phyloP scores from a whole-genome alignment of 2,888 invertebrate genomes.

The Beris chalybata region DNA sequence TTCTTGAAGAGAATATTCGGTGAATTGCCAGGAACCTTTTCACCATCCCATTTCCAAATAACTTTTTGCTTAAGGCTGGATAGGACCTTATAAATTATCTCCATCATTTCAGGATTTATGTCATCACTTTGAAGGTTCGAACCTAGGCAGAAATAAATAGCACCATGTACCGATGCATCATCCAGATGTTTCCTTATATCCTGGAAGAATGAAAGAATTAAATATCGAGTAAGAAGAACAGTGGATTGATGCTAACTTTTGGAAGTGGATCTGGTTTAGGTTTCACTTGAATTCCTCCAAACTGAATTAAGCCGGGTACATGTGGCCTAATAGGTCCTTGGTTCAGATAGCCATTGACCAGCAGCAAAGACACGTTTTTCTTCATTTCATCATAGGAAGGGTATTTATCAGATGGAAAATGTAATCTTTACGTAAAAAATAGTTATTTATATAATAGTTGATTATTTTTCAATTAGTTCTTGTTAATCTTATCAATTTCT shows the following conservation, averaged over 20 bases:
- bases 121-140: conserved; percentile 33
- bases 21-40: conserved; percentile 44
- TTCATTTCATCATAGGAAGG: conserved; percentile 46
- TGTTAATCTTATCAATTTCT: neutral
- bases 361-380: conserved; percentile 50
- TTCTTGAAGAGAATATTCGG: conserved; percentile 45
- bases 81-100: conserved; percentile 16
- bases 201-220: conserved; percentile 4
- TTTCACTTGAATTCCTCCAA: conserved; percentile 57
- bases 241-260: conserved; percentile 14
- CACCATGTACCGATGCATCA: conserved; percentile 38
- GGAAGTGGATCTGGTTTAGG: conserved; percentile 41
- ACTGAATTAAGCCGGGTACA: conserved; percentile 53
- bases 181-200: conserved; percentile 32
- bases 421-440: neutral
- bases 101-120: conserved; percentile 30
- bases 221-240: neutral
- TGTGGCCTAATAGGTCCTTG: conserved; percentile 49
- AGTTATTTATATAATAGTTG: too few relatives aligned
- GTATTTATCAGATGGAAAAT: conserved; percentile 39
- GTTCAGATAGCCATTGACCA: conserved; percentile 54
- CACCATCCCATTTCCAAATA: conserved; percentile 49
- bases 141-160: conserved; percentile 38
- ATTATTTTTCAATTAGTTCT: neutral
- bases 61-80: conserved; percentile 46